Evolutionary conservation across 2,113 vertebrate species (phyloP), one percentile per base, ranked within the genome.

Genomic region (Choloepus hoffmanni): DNA sequence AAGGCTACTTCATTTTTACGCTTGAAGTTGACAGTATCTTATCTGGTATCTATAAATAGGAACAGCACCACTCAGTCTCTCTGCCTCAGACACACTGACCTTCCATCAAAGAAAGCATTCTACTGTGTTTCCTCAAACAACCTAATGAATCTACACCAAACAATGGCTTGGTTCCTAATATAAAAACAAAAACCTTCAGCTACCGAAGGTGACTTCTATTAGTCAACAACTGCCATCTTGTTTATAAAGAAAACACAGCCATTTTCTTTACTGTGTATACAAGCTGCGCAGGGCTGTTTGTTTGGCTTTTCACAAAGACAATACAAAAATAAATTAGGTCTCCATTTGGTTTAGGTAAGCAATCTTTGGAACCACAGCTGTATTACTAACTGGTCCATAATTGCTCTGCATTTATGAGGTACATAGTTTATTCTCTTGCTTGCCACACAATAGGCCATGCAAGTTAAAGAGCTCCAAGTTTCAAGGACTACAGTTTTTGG

Each of bases 401-500:
- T 98, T 98, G 98, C 98, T 97, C 96, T 94, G 97, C 96, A 95
- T 98, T 98, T 98, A 97, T 93, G 98, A 98, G 98, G 97, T 96
- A 97, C 97, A 97, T 97, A 98, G 97, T 98, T 98, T 98, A 98
- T 98, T 98, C 98, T 98, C 96, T 98, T 88, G 92, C 97, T 98
- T 91, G 97, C 98, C 98, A 96, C 98, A 98, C 98, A 98, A 98
- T 98, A 97, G 97, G 91, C 98, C 88, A 76, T 70, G 97, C 97
- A 97, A 98, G 98, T 98, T 97, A 97, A 95, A 98, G 97, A 97
- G 97, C 97, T 98, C 98, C 95, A 98, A 98, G 98, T 98, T 98
- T 98, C 98, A 98, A 98, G 98, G 98, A 97, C 97, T 98, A 83
- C 97, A 97, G 97, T 97, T 97, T 94, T 97, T 98, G 98, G 98